A percentile compares a stretch with the other conserved stretches of the same genome.
Evolutionary conservation across 1,140 invertebrate genomes (phyloP).

Genomic region (Caenorhabditis briggsae): DNA sequence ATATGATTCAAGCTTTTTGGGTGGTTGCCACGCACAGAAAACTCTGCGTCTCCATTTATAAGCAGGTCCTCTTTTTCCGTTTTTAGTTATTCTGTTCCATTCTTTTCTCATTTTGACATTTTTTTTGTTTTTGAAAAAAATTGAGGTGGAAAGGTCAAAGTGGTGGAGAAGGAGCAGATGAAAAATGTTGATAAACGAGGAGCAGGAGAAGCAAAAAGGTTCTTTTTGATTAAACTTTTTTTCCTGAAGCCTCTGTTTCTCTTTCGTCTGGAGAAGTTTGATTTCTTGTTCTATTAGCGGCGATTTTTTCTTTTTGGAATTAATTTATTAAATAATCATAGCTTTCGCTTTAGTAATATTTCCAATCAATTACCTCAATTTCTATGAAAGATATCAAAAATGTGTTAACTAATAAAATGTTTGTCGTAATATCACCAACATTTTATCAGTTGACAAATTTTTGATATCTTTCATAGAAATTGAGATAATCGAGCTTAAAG

Average conservation of each 20-base stretch:
- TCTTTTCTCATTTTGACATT: not conserved
- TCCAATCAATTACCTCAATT: too few species aligned
- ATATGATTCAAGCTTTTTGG: not conserved
- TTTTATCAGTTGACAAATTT: too few species aligned
- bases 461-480: too few species aligned
- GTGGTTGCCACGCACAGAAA: slow-evolving; percentile 27
- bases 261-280: not conserved
- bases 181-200: slow-evolving; percentile 21
- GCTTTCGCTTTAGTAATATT: too few species aligned
- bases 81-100: slow-evolving; percentile 23
- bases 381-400: too few species aligned
- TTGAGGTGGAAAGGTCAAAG: not conserved
- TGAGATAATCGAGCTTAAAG: too few species aligned
- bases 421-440: too few species aligned
- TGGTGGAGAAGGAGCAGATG: not conserved
- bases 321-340: too few species aligned
- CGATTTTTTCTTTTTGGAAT: too few species aligned
- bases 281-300: not conserved
- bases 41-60: slow-evolving; percentile 4
- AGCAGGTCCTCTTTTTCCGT: not conserved
- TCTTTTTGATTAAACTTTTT: slow-evolving; percentile 36
- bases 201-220: not conserved
- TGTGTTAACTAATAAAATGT: too few species aligned
- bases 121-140: not conserved
- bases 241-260: not conserved